Conservation (phyloP, 2,113 vertebrate species). For the Centrocercus urophasianus region DNA sequence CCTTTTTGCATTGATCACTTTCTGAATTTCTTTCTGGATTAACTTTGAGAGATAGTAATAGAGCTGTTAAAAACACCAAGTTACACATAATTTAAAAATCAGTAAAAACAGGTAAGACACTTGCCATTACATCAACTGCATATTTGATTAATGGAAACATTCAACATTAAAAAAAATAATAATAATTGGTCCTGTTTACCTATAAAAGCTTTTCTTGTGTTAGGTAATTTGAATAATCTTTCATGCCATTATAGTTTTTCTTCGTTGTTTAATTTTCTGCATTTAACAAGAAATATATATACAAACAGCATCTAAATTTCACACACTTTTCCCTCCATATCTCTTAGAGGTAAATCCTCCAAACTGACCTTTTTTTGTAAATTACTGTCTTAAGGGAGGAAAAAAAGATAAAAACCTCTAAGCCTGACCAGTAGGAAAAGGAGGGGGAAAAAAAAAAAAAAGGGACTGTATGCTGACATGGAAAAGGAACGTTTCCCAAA, state of each 20-base stretch:
- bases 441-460: neutral
- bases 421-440: neutral
- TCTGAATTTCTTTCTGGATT: neutral
- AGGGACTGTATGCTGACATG: neutral
- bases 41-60: neutral
- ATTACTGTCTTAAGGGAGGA: neutral
- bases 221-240: neutral
- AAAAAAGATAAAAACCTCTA: neutral
- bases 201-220: neutral
- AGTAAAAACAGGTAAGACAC: neutral
- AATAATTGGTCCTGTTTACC: neutral
- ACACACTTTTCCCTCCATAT: neutral
- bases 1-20: neutral
- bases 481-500: conserved; percentile 5
- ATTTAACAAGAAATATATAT: neutral
- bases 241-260: neutral
- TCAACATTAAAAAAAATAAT: neutral
- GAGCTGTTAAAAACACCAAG: neutral
- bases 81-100: conserved; percentile 22
- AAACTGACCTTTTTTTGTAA: neutral
- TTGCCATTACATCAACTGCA: neutral
- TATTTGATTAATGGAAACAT: neutral
- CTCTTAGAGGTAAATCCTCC: neutral
- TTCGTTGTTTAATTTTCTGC: neutral
- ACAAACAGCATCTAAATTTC: neutral